Percentiles rank a stretch among this genome's conserved stretches.
Conservation (phyloP, 2,888 invertebrate species). For the Ceriagrion tenellum region DNA sequence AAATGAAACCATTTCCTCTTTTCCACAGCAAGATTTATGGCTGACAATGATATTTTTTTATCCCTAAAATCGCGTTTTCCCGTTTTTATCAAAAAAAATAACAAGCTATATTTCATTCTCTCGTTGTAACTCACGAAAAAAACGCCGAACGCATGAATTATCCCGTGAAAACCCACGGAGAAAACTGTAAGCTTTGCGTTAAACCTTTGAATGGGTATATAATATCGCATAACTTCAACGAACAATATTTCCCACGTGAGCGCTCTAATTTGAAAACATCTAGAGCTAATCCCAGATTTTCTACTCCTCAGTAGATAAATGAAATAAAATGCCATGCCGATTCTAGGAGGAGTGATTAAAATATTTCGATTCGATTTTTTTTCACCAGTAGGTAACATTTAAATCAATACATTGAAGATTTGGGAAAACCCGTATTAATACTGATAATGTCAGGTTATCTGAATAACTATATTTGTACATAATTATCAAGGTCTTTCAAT, state of each 20-base stretch:
- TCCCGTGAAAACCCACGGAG: neutral
- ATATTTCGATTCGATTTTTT: no score
- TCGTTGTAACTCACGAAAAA: constrained; percentile 30
- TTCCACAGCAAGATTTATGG: constrained; percentile 19
- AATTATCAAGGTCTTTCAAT: no score
- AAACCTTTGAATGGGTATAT: constrained; percentile 6
- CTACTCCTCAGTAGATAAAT: no score
- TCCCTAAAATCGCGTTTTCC: constrained; percentile 36
- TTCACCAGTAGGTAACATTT: no score
- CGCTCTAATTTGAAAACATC: neutral
- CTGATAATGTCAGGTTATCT: no score
- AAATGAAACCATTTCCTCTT: constrained; percentile 32
- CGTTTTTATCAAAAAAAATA: neutral
- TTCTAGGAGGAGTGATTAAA: no score
- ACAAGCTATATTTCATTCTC: constrained; percentile 36
- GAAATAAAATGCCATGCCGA: neutral
- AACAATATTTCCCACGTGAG: neutral
- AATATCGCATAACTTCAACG: neutral
- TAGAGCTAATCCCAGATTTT: neutral
- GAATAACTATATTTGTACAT: no score
- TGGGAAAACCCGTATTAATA: no score
- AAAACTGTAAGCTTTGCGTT: neutral
- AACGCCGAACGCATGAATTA: constrained; percentile 30
- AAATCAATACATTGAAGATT: no score
- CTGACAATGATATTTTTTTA: constrained; percentile 36